phyloP scores from a whole-genome alignment of 2,797 vertebrate species.

The Hapalemur alaotrensis region DNA sequence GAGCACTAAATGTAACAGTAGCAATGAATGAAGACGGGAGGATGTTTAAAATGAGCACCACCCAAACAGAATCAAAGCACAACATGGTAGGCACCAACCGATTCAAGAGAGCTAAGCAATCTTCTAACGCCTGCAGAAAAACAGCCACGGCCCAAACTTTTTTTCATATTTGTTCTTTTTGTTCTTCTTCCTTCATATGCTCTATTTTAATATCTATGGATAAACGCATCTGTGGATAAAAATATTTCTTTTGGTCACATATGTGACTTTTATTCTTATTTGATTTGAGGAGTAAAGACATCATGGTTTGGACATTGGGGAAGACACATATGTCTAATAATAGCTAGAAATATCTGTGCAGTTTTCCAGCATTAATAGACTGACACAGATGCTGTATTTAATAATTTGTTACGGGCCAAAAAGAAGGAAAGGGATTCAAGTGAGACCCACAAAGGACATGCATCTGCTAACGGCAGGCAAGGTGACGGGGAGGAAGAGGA shows the following conservation, averaged over 20 bases:
- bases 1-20: background rate
- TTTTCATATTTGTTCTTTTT: background rate
- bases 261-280: background rate
- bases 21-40: background rate
- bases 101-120: background rate
- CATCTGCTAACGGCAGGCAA: background rate
- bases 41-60: background rate
- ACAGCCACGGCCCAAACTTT: background rate
- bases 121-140: background rate
- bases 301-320: background rate
- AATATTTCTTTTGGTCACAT: background rate
- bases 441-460: background rate
- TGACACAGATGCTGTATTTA: background rate
- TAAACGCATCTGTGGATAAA: background rate
- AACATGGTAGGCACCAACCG: background rate
- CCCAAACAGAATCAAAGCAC: background rate
- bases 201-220: background rate
- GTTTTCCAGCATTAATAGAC: background rate
- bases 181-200: background rate
- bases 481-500: too few species aligned
- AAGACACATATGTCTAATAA: background rate
- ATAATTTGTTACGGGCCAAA: background rate
- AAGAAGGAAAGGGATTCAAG: background rate
- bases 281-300: background rate
- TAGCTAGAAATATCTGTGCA: background rate